Conservation (phyloP, 2,113 vertebrate genomes). For the Platysternon megacephalum region DNA sequence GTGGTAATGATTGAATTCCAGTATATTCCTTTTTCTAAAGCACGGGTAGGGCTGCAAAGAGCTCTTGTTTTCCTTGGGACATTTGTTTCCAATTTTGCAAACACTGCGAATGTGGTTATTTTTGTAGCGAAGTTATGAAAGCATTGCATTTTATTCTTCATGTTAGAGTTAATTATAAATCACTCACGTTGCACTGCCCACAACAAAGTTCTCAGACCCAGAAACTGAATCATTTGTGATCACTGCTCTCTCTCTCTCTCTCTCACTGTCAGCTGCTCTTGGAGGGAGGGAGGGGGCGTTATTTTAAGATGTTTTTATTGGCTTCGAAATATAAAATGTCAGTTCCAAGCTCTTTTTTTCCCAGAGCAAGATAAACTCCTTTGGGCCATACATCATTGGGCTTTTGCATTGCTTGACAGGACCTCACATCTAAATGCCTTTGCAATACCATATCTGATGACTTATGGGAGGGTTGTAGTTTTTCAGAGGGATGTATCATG, state of each 20-base stretch:
- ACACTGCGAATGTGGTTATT: conserved; percentile 86
- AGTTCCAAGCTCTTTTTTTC: conserved; percentile 93
- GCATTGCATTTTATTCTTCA: conserved; percentile 91
- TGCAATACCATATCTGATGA: conserved; percentile 76
- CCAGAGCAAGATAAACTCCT: conserved; percentile 94
- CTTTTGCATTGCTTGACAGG: conserved; percentile 87
- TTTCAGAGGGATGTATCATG: conserved; percentile 71
- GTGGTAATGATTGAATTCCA: conserved; percentile 81
- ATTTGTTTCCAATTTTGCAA: conserved; percentile 93
- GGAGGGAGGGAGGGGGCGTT: conserved; percentile 82
- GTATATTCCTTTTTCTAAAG: conserved; percentile 82
- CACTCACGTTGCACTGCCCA: conserved; percentile 81
- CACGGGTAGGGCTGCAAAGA: conserved; percentile 77
- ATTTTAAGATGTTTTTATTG: conserved; percentile 98
- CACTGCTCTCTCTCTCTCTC: conserved; percentile 68
- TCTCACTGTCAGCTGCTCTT: conserved; percentile 78
- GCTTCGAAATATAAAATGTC: conserved; percentile 85
- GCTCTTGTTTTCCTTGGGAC: conserved; percentile 85
- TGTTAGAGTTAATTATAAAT: conserved; percentile 89
- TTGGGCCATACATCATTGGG: conserved; percentile 87
- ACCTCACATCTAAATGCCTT: conserved; percentile 82
- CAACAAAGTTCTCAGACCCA: conserved; percentile 87
- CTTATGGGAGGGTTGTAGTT: conserved; percentile 73
- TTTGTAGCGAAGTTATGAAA: conserved; percentile 88
- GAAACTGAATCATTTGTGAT: conserved; percentile 83